phyloP scores from a whole-genome alignment of 2,888 invertebrate species.

The Troides helena region DNA sequence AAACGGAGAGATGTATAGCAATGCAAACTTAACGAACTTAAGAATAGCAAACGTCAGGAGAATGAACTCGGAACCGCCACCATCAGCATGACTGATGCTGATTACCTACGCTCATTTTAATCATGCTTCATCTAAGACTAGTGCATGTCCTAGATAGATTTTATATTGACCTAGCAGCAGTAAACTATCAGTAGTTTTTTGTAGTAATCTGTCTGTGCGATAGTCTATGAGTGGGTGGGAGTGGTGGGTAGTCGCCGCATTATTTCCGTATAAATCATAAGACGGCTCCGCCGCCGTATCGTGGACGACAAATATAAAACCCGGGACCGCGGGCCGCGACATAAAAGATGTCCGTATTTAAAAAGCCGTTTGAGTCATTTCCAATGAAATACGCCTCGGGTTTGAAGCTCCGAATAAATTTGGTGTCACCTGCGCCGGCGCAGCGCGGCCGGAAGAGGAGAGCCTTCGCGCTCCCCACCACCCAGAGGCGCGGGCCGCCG shows the following conservation, averaged over 20 bases:
- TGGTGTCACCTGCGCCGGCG: conserved; percentile 76
- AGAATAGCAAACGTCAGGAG: too few relatives aligned
- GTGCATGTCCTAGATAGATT: too few relatives aligned
- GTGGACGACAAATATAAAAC: conserved; percentile 77
- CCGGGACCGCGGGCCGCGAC: conserved; percentile 69
- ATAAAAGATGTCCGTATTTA: conserved; percentile 78
- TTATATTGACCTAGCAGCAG: too few relatives aligned
- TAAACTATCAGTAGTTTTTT: too few relatives aligned
- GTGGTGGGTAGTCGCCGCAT: conserved; percentile 52
- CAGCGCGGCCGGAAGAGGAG: conserved; percentile 68
- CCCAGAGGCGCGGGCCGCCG: conserved; percentile 44
- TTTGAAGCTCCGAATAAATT: conserved; percentile 80
- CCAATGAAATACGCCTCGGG: conserved; percentile 77
- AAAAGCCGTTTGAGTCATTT: conserved; percentile 77
- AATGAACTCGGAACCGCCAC: too few relatives aligned
- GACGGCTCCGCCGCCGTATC: conserved; percentile 59
- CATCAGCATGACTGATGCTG: too few relatives aligned
- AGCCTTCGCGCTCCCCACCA: conserved; percentile 43
- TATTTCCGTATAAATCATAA: conserved; percentile 75
- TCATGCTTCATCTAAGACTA: too few relatives aligned
- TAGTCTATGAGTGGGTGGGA: conserved; percentile 43
- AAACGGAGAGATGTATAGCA: too few relatives aligned
- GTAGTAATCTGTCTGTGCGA: not conserved
- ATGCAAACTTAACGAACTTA: too few relatives aligned
- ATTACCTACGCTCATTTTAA: too few relatives aligned